A percentile compares a stretch with the other conserved stretches of the same genome.
These are phyloP conservation scores for Epinotia ramella DNA, from an alignment of 2,888 invertebrate genomes.

Conservation along the genomic window DNA sequence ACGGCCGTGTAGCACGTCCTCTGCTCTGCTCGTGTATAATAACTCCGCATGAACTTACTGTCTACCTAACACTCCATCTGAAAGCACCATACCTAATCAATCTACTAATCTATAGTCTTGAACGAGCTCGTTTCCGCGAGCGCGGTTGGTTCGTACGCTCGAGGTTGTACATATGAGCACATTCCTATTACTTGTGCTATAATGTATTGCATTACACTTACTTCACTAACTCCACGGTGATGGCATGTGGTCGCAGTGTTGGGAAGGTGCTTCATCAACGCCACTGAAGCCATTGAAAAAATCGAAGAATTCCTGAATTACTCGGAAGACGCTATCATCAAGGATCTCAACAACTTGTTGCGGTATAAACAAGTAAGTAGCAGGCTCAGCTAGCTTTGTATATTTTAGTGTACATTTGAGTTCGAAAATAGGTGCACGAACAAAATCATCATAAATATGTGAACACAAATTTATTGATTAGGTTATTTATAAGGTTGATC, in stretches of 20 bases:
- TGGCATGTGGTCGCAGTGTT: conserved; percentile 69
- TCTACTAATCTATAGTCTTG: conserved; percentile 23
- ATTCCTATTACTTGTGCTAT: neutral
- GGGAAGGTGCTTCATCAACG: conserved; percentile 73
- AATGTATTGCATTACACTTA: conserved; percentile 39
- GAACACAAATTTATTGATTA: too few species aligned
- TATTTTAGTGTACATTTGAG: neutral
- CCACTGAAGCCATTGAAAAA: conserved; percentile 59
- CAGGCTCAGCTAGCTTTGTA: neutral
- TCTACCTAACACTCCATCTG: conserved; percentile 21
- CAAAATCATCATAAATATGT: too few species aligned
- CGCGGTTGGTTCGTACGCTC: conserved; percentile 23
- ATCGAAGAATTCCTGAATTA: conserved; percentile 52
- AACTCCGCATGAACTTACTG: conserved; percentile 36
- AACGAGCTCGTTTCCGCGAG: conserved; percentile 40
- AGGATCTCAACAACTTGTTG: conserved; percentile 64
- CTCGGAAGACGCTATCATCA: conserved; percentile 57
- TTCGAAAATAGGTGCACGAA: too few species aligned
- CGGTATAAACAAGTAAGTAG: conserved; percentile 70
- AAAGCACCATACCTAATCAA: conserved; percentile 7
- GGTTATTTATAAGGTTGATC: too few species aligned
- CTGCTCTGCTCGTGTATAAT: conserved; percentile 9
- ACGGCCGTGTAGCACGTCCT: conserved; percentile 26
- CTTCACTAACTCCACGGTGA: conserved; percentile 52
- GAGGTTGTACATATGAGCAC: conserved; percentile 22